Evolutionary conservation across 2,797 vertebrate species (phyloP), one percentile per base, ranked within the genome.

Genomic region (Bovichtus variegatus): DNA sequence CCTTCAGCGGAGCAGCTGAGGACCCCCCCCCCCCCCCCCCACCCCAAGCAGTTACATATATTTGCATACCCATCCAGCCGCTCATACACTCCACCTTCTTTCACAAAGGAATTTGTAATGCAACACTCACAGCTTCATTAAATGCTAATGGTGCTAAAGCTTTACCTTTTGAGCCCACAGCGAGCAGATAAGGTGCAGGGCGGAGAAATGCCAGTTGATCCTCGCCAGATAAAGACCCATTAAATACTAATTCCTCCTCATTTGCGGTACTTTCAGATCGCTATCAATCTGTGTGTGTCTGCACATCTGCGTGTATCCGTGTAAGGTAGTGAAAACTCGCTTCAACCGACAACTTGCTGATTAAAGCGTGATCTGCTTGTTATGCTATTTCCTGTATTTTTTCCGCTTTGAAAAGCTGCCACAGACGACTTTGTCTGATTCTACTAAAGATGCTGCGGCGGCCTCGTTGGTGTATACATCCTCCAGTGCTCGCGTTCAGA

Each of bases 181-280:
- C 51, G 43, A 65, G 47, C 72, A 84, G 90, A 90, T 81, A 87
- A 87, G 73, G 65, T 77, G 50, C 9, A 31, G 55, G 80, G 70
- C 21, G 71, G 82, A 83, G 81, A 75, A 71, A 65, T 73, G 53
- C 41, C 46, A 29, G 63, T 75, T 85, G 94, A 94, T 92, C 69
- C 70, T 84, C 5, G 16, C 31, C 72, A 79, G 93, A 94, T 93
- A 92, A 91, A 76, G 80, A 60, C 71, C 84, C 87, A 93, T 94
- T 95, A 94, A 89, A 93, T 93, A 89, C 84, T 89, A 94, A 94
- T 93, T 91, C 74, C 55, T 85, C 74, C 83, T 75, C 76, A 88
- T 94, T 93, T 90, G 69, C 83, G 83, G 78, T 73, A 75, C 88
- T 83, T 89, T 82, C 64, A 91, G 93, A 95, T 95, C 18, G 9